These are phyloP conservation scores for Aricia artaxerxes DNA, from an alignment of 2,888 invertebrate genomes.

Conservation along the genomic window DNA sequence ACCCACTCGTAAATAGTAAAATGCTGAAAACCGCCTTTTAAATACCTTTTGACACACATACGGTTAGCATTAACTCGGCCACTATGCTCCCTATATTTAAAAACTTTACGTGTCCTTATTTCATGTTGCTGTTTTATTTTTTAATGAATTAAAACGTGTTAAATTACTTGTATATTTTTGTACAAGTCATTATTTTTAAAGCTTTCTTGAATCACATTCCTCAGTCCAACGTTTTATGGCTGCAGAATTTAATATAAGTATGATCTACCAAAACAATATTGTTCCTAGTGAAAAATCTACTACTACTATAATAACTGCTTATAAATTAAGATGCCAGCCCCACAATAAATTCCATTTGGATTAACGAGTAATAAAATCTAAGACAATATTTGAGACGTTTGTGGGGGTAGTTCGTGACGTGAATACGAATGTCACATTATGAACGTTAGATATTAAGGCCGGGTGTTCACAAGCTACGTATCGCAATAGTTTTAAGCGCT, in stretches of 20 bases:
- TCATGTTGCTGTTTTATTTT: background rate
- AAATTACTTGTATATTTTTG: no score
- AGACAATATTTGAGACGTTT: conserved; percentile 7
- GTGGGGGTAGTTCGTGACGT: conserved; percentile 14
- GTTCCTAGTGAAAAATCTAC: no score
- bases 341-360: background rate
- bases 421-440: conserved; percentile 19
- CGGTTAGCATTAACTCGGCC: background rate
- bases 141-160: background rate
- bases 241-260: no score
- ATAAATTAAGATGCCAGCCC: background rate
- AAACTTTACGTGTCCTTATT: background rate
- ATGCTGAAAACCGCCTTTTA: conserved; percentile 11
- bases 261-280: no score
- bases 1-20: conserved; percentile 9
- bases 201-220: no score
- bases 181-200: no score
- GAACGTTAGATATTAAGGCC: background rate
- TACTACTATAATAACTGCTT: background rate
- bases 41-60: conserved; percentile 19
- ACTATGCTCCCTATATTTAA: background rate
- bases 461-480: background rate
- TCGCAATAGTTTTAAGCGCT: background rate
- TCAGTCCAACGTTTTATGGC: no score
- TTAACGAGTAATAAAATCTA: background rate